Evolutionary conservation across 2,888 invertebrate species (phyloP).

Genomic region (Yponomeuta sedellus): DNA sequence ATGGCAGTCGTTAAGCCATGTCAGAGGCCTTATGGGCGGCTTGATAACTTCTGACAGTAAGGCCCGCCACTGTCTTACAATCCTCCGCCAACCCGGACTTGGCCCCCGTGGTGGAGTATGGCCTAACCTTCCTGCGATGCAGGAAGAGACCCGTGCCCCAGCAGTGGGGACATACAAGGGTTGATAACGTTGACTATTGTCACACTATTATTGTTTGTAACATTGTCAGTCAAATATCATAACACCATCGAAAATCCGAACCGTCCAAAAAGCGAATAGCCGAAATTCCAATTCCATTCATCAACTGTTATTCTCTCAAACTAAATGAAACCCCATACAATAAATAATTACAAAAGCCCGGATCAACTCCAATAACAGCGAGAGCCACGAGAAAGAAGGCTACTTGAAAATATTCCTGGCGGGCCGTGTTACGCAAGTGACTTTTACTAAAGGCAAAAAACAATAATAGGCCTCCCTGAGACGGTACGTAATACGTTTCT

Average conservation of each 20-base stretch:
- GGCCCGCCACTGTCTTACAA: no score
- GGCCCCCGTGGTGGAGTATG: no score
- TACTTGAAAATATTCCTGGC: not conserved
- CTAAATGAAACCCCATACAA: not conserved
- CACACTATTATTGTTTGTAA: no score
- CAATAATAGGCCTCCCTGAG: not conserved
- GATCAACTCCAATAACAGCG: not conserved
- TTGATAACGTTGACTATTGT: no score
- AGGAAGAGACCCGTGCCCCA: no score
- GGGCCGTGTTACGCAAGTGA: not conserved
- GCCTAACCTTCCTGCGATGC: no score
- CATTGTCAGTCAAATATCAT: no score
- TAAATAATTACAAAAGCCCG: not conserved
- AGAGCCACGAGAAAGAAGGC: not conserved
- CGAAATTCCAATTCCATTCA: not conserved
- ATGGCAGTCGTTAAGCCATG: no score
- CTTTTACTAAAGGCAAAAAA: not conserved
- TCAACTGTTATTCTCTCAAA: not conserved
- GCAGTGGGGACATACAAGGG: no score
- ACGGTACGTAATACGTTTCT: constrained; percentile 3
- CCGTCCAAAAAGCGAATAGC: not conserved
- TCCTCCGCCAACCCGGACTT: no score
- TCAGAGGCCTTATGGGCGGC: no score
- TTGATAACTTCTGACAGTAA: no score
- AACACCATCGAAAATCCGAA: not conserved